A percentile compares a stretch with the other conserved stretches of the same genome.
Evolutionary conservation across 2,113 vertebrate genomes (phyloP).

Genomic region (Trogon surrucura): DNA sequence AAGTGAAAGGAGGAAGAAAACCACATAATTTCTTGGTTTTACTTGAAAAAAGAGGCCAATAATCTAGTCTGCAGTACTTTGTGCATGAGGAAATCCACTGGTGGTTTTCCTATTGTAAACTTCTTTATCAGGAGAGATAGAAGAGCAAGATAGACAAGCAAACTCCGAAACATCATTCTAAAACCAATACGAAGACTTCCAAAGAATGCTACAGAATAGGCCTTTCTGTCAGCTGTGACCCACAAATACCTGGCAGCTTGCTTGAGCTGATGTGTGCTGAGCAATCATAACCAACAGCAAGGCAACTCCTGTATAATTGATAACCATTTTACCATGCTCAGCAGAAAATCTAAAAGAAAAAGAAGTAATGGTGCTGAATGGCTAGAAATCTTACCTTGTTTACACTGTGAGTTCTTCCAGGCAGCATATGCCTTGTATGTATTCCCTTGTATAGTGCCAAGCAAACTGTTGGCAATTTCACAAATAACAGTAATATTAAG

Average conservation of each 20-base stretch:
- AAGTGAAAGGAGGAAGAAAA: background rate
- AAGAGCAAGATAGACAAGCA: background rate
- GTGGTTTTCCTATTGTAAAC: background rate
- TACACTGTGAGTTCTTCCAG: background rate
- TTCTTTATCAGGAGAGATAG: background rate
- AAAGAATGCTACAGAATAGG: background rate
- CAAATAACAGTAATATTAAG: background rate
- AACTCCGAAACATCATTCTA: background rate
- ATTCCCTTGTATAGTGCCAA: background rate
- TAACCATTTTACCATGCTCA: background rate
- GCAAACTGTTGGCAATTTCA: background rate
- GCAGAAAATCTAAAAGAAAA: background rate
- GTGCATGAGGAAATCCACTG: background rate
- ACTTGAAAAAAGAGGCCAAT: background rate
- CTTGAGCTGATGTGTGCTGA: background rate
- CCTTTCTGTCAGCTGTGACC: background rate
- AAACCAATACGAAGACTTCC: background rate
- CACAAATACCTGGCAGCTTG: background rate
- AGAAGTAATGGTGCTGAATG: background rate
- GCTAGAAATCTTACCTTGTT: background rate
- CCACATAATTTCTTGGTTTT: background rate
- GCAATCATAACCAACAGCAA: background rate
- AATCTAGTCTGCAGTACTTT: background rate
- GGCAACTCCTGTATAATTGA: background rate
- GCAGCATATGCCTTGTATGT: background rate